Conservation (phyloP, 2,113 vertebrate genomes). For the Oenanthe oenanthe region DNA sequence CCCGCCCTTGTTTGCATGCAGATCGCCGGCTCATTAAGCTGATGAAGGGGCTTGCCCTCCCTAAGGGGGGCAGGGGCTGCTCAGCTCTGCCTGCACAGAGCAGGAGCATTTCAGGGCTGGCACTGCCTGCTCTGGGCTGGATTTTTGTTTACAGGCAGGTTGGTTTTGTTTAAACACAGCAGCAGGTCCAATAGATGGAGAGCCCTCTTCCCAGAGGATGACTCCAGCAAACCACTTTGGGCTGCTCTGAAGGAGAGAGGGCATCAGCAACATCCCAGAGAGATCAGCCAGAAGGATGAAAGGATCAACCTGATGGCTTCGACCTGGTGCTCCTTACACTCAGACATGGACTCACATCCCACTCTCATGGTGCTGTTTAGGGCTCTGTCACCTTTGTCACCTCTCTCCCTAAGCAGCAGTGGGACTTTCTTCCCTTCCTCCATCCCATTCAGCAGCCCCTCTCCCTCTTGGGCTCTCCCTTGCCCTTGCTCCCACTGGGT, state of each 20-base stretch:
- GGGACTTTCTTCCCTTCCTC: neutral
- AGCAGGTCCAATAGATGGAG: accelerated
- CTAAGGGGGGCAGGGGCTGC: neutral
- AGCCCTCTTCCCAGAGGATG: neutral
- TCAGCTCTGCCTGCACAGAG: neutral
- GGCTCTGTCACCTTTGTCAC: neutral
- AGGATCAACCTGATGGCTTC: neutral
- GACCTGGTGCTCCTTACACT: neutral
- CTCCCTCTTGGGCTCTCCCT: neutral
- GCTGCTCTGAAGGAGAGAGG: neutral
- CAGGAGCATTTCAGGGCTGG: neutral
- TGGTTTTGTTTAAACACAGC: no score
- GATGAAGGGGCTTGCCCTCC: slow-evolving; percentile 53
- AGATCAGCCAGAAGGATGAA: neutral
- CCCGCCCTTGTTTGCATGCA: slow-evolving; percentile 60
- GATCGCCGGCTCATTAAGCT: slow-evolving; percentile 62
- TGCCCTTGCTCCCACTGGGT: neutral
- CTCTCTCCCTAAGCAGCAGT: neutral
- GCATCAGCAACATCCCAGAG: no score
- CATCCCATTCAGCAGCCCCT: accelerated
- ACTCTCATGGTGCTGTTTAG: neutral
- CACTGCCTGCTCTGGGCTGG: accelerated
- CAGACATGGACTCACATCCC: neutral
- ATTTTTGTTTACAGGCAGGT: neutral
- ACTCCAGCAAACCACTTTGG: neutral